Evolutionary conservation across 2,113 vertebrate genomes (phyloP).

Genomic region (Neodontobutis hainanensis): DNA sequence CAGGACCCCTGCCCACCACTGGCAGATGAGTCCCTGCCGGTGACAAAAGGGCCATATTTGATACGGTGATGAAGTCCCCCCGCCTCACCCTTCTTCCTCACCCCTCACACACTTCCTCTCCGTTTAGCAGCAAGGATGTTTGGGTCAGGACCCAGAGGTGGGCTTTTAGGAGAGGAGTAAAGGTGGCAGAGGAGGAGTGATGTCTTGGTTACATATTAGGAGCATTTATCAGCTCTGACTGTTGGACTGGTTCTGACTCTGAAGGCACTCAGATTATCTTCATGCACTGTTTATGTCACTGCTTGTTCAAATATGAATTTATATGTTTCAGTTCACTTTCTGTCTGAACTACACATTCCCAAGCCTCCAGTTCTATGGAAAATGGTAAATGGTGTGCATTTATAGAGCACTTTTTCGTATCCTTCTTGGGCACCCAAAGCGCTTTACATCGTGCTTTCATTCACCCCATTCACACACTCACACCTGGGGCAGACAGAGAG

Average conservation of each 20-base stretch:
- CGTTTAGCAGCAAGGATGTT: conserved; percentile 88
- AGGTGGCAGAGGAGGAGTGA: conserved; percentile 87
- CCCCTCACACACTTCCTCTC: conserved; percentile 51
- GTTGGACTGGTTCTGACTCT: conserved; percentile 16
- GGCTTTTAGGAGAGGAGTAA: conserved; percentile 88
- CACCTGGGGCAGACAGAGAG: too few species aligned
- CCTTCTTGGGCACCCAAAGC: too few species aligned
- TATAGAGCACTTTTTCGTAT: too few species aligned
- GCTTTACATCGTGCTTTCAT: too few species aligned
- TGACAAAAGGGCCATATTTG: conserved; percentile 88
- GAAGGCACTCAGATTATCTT: too few species aligned
- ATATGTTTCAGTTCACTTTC: too few species aligned
- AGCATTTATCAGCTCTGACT: conserved; percentile 77
- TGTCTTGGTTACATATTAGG: conserved; percentile 95
- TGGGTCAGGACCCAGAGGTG: conserved; percentile 72
- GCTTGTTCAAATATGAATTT: too few species aligned
- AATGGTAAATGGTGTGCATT: too few species aligned
- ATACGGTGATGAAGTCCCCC: conserved; percentile 67
- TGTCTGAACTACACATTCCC: too few species aligned
- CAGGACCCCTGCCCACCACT: conserved; percentile 87
- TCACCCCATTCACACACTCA: too few species aligned
- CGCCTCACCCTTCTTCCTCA: background rate
- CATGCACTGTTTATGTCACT: too few species aligned
- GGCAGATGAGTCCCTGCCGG: conserved; percentile 85
- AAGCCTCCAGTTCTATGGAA: too few species aligned